Evolutionary conservation across 2,888 invertebrate genomes (phyloP).

Genomic region (Chymomyza procnemis): DNA sequence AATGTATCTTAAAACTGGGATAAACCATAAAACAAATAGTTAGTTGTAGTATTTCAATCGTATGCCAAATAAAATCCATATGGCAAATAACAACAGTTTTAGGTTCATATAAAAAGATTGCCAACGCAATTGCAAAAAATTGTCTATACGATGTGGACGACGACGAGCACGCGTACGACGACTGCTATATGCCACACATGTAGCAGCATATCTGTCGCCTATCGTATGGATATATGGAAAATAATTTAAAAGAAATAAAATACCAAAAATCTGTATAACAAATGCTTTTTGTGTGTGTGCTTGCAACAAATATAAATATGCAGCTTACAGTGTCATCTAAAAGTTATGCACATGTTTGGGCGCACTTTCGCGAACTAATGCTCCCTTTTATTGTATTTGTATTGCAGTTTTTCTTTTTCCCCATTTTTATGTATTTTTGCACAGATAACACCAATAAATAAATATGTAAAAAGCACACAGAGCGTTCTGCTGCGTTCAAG

Average conservation of each 20-base stretch:
- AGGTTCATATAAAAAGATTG: neutral
- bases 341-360: slow-evolving; percentile 18
- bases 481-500: neutral
- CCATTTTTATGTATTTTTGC: slow-evolving; percentile 24
- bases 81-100: neutral
- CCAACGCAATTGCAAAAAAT: neutral
- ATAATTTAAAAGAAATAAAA: slow-evolving; percentile 39
- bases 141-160: neutral
- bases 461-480: slow-evolving; percentile 51
- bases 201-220: neutral
- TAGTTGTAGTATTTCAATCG: neutral
- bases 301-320: slow-evolving; percentile 56
- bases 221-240: neutral
- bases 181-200: too few species aligned
- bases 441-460: slow-evolving; percentile 37
- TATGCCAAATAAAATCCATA: neutral
- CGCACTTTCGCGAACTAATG: neutral
- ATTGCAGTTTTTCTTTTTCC: too few species aligned
- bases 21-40: neutral
- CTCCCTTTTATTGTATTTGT: neutral
- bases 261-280: slow-evolving; percentile 34
- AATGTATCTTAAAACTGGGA: neutral
- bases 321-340: slow-evolving; percentile 45
- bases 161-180: too few species aligned
- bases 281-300: slow-evolving; percentile 51